phyloP scores from a whole-genome alignment of 2,888 invertebrate species.

The Magallana nippona region DNA sequence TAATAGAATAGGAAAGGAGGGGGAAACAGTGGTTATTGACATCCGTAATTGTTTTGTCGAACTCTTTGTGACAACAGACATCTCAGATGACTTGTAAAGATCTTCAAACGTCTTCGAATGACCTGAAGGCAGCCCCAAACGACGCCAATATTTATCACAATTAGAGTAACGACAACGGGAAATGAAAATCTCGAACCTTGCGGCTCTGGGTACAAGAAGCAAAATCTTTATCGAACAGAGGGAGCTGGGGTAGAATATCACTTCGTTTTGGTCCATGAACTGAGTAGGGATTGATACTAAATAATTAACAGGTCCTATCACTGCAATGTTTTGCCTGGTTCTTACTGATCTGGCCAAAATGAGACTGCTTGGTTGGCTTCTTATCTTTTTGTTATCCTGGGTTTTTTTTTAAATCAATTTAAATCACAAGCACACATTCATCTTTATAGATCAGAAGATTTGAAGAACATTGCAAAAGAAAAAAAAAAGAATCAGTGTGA shows the following conservation, averaged over 20 bases:
- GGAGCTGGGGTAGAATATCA: neutral
- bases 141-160: neutral
- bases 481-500: too few relatives aligned
- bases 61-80: neutral
- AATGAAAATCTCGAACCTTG: neutral
- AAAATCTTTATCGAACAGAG: neutral
- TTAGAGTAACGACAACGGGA: conserved; percentile 17
- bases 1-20: neutral
- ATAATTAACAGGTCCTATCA: too few relatives aligned
- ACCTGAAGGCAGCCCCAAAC: neutral
- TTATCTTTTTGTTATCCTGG: too few relatives aligned
- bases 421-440: neutral
- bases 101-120: neutral
- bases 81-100: neutral
- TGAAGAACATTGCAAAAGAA: too few relatives aligned
- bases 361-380: neutral
- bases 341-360: neutral
- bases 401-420: neutral
- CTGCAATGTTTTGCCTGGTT: neutral
- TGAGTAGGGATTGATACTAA: too few relatives aligned
- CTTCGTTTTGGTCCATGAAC: neutral
- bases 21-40: neutral
- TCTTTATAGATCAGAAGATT: too few relatives aligned
- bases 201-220: neutral
- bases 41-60: neutral